These are phyloP conservation scores for Sinelater perroti DNA, from an alignment of 2,888 invertebrate species.

Conservation along the genomic window DNA sequence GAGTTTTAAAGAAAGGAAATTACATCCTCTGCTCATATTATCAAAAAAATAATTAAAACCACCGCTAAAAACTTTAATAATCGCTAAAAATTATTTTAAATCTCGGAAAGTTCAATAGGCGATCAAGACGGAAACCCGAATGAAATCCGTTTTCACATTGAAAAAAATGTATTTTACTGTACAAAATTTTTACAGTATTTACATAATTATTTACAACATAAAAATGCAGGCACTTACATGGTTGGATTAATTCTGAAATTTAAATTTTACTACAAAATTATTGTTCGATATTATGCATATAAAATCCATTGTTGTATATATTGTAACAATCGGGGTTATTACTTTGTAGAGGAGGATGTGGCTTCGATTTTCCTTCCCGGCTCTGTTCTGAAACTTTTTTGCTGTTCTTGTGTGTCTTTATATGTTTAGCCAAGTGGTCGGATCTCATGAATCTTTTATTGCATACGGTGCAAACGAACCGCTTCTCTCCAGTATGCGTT, in stretches of 20 bases:
- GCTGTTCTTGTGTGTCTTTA: constrained; percentile 83
- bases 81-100: too few relatives aligned
- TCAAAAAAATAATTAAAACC: not conserved
- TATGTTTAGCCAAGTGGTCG: constrained; percentile 93
- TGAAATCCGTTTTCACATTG: constrained; percentile 11
- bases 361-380: constrained; percentile 53
- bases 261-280: constrained; percentile 32
- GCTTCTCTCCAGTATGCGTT: constrained; percentile 90
- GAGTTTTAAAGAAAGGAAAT: too few relatives aligned
- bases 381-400: constrained; percentile 61
- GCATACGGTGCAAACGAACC: constrained; percentile 87
- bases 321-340: too few relatives aligned
- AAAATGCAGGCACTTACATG: not conserved
- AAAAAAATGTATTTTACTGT: constrained; percentile 6
- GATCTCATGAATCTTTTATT: constrained; percentile 91
- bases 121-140: constrained; percentile 6
- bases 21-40: too few relatives aligned
- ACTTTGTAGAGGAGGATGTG: too few relatives aligned
- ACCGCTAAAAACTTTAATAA: not conserved
- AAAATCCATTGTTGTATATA: constrained; percentile 44
- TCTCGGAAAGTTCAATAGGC: constrained; percentile 6
- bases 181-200: constrained; percentile 15
- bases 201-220: constrained; percentile 8
- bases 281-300: constrained; percentile 44
- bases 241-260: not conserved